Evolutionary conservation across 1,140 invertebrate species (phyloP).

Genomic region (Cotesia vestalis): DNA sequence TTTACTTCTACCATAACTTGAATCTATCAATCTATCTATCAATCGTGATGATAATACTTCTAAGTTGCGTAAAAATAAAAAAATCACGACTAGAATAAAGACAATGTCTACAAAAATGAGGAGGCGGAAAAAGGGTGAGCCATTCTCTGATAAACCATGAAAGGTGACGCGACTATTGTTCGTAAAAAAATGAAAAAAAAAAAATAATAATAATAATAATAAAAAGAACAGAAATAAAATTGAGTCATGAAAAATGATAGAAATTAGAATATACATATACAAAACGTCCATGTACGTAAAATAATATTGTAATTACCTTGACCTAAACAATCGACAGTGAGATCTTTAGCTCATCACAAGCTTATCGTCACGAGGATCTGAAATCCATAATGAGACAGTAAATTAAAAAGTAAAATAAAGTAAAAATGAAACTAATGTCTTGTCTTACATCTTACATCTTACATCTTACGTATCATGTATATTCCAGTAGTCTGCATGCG

Average conservation of each 20-base stretch:
- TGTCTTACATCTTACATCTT: no score
- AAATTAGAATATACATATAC: neutral
- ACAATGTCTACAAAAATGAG: neutral
- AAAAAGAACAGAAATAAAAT: constrained; percentile 27
- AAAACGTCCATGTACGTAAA: constrained; percentile 54
- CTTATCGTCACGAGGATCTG: constrained; percentile 16
- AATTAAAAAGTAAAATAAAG: constrained; percentile 24
- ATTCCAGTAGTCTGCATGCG: no score
- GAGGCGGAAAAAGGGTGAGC: constrained; percentile 11
- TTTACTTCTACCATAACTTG: no score
- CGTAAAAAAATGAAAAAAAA: constrained; percentile 23
- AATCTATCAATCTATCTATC: no score
- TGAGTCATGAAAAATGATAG: neutral
- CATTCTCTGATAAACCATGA: constrained; percentile 6
- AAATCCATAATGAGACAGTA: constrained; percentile 25
- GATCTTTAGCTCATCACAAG: constrained; percentile 38
- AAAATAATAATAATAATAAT: no score
- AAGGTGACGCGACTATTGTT: constrained; percentile 34
- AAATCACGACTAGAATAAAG: constrained; percentile 12
- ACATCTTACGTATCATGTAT: no score
- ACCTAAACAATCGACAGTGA: constrained; percentile 56
- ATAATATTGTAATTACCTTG: constrained; percentile 59
- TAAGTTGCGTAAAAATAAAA: constrained; percentile 7
- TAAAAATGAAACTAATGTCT: neutral
- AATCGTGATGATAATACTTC: constrained; percentile 1